Evolutionary conservation across 2,113 vertebrate species (phyloP).

Genomic region (Salvelinus namaycush): DNA sequence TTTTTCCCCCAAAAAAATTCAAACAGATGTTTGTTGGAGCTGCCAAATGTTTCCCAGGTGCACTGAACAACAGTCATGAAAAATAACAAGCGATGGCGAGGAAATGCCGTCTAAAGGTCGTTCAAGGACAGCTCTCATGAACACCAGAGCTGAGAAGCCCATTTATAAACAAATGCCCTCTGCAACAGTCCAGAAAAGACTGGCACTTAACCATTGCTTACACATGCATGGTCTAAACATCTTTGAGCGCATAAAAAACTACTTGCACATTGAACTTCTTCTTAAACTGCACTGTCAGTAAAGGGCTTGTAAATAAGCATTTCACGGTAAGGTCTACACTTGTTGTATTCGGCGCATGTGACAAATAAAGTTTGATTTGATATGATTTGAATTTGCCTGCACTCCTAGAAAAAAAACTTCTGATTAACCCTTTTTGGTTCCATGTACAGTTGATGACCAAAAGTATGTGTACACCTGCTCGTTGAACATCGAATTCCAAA

Average conservation of each 20-base stretch:
- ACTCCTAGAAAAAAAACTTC: no score
- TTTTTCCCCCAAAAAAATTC: neutral
- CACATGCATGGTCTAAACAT: neutral
- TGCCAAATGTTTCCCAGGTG: constrained; percentile 49
- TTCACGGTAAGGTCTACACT: no score
- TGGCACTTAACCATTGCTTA: no score
- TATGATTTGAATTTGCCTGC: neutral
- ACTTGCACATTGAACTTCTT: neutral
- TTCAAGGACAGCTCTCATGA: constrained; percentile 35
- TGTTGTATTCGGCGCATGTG: no score
- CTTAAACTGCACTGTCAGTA: no score
- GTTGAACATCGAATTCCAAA: no score
- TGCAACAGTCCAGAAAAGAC: neutral
- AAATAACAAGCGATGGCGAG: constrained; percentile 39
- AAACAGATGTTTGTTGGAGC: constrained; percentile 41
- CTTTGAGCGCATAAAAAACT: no score
- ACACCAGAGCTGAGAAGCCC: constrained; percentile 16
- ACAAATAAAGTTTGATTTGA: neutral
- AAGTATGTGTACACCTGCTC: no score
- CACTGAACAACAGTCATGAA: constrained; percentile 34
- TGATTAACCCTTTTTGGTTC: no score
- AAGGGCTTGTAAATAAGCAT: no score
- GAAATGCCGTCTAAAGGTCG: constrained; percentile 28
- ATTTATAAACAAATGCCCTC: neutral
- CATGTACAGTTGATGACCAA: no score